Percentiles rank a stretch among this genome's conserved stretches.
phyloP scores from a whole-genome alignment of 1,140 invertebrate species.

The Ceratoteleas bidentatus region DNA sequence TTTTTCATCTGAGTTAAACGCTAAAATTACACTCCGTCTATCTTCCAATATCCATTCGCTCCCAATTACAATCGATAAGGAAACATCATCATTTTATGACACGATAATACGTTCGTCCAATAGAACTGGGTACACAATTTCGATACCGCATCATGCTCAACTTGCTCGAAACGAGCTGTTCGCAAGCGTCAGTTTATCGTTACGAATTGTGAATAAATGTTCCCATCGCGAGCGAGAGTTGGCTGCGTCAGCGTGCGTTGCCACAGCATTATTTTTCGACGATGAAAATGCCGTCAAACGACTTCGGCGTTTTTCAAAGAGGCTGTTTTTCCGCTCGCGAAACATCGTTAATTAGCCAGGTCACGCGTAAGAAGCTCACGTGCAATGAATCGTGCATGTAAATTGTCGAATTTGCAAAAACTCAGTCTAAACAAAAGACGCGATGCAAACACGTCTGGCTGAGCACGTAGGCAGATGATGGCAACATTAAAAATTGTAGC shows the following conservation, averaged over 20 bases:
- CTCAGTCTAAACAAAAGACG: slow-evolving; percentile 28
- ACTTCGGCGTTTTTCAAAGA: slow-evolving; percentile 6
- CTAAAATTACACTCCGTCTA: too few species aligned
- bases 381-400: slow-evolving; percentile 37
- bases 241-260: neutral
- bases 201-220: slow-evolving; percentile 25
- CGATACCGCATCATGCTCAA: slow-evolving; percentile 4
- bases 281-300: neutral
- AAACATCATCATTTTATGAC: neutral
- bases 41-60: too few species aligned
- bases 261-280: neutral
- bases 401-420: slow-evolving; percentile 52
- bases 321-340: slow-evolving; percentile 3
- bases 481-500: slow-evolving; percentile 34
- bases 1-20: too few species aligned
- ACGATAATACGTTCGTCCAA: neutral
- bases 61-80: neutral
- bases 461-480: slow-evolving; percentile 19
- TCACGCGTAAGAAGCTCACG: slow-evolving; percentile 7
- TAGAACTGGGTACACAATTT: slow-evolving; percentile 3
- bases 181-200: slow-evolving; percentile 7
- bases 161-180: slow-evolving; percentile 9
- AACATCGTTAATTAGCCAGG: slow-evolving; percentile 28
- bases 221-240: neutral
- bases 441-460: slow-evolving; percentile 24